Percentiles rank a stretch among this genome's conserved stretches.
Conservation (phyloP, 2,113 vertebrate species). For the Terrapene triunguis region DNA sequence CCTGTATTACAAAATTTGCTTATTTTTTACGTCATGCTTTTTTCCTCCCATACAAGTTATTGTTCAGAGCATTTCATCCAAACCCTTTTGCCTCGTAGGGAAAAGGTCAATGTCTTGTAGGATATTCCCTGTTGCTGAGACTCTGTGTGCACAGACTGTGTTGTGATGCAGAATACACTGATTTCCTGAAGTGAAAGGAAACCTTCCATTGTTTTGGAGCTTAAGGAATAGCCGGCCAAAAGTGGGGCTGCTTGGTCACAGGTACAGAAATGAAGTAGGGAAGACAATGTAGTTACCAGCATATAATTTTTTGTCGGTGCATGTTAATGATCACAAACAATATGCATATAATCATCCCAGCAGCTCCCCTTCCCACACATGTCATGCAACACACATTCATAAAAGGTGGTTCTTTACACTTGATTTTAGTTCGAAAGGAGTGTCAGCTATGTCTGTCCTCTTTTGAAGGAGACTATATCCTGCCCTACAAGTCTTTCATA, state of each 20-base stretch:
- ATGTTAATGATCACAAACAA: not conserved
- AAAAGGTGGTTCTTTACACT: not conserved
- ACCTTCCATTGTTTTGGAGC: not conserved
- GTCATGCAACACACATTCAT: not conserved
- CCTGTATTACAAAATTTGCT: conserved; percentile 19
- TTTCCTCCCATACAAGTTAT: not conserved
- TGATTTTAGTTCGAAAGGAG: too few species aligned
- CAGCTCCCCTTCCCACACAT: not conserved
- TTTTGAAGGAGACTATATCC: not conserved
- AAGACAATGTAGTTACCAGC: not conserved
- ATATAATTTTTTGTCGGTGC: not conserved
- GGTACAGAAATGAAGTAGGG: not conserved
- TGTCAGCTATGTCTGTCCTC: not conserved
- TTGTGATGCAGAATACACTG: conserved; percentile 4
- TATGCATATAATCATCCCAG: not conserved
- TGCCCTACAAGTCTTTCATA: not conserved
- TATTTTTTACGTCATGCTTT: not conserved
- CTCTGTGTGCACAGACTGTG: not conserved
- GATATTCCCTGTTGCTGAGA: not conserved
- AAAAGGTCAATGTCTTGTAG: not conserved
- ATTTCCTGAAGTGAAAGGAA: conserved; percentile 28
- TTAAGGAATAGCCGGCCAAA: not conserved
- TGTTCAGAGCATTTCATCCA: not conserved
- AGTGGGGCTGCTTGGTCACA: conserved; percentile 1
- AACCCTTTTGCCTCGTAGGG: not conserved